Evolutionary conservation across 1,140 invertebrate species (phyloP).

Genomic region (Cotesia chilonis): DNA sequence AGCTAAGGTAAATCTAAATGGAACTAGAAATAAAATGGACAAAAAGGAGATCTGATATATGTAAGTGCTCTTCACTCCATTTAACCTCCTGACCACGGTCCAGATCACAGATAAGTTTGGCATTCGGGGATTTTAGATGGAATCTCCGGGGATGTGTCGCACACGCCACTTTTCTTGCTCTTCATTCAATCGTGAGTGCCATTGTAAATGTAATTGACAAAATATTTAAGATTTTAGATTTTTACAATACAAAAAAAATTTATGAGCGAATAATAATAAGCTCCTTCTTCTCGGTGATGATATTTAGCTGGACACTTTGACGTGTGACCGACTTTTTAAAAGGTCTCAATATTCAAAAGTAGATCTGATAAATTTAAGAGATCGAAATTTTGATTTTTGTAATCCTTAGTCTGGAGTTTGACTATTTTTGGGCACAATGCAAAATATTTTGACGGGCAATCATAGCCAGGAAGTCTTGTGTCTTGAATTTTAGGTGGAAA

Average conservation of each 20-base stretch:
- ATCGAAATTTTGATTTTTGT: background rate
- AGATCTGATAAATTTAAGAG: slow-evolving; percentile 3
- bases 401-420: no score
- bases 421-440: no score
- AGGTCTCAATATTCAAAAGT: background rate
- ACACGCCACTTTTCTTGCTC: slow-evolving; percentile 6
- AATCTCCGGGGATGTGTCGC: slow-evolving; percentile 32
- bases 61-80: background rate
- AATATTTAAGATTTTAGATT: background rate
- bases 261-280: no score
- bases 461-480: no score
- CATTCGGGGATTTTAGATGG: slow-evolving; percentile 38
- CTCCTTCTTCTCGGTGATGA: background rate
- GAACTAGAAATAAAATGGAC: no score
- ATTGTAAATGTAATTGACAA: background rate
- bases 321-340: no score
- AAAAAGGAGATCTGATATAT: no score
- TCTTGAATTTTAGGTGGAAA: no score
- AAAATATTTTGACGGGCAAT: no score
- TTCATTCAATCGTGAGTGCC: background rate
- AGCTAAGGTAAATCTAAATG: no score
- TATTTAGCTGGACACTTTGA: no score
- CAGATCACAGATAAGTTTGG: slow-evolving; percentile 53
- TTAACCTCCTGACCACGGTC: slow-evolving; percentile 19
- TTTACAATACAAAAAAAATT: no score